Base-by-base conservation (phyloP, 2,888 invertebrate genomes). In the Orchesella flavescens region DNA sequence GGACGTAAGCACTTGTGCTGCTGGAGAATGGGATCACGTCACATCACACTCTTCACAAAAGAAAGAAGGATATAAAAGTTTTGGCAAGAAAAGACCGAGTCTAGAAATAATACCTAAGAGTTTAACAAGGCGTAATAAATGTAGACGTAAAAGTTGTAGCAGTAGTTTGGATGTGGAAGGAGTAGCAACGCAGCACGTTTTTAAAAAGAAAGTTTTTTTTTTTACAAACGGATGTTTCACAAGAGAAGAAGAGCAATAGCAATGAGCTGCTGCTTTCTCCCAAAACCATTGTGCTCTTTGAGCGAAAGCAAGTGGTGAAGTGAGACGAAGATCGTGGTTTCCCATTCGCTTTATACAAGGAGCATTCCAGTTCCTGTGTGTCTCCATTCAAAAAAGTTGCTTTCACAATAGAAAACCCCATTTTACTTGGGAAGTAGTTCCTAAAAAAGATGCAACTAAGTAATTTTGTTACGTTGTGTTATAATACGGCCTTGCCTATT, bases 241-340 rank as follows among this genome's bases (percentile, higher is more conserved):
- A 19, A 59, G 21, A 59, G n/a, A n/a, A n/a, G n/a, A 53, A 2
- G n/a, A 53, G 53, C 13, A 46, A 10, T 5, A 19, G 21, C 15
- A 61, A 61, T 5, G 9, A 7, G 5, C 15, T 65, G 65, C 43
- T 65, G 43, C 44, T n/a, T 21, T 19, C 43, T 44, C n/a, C 43
- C 66, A 43, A 24, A 24, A 34, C 3, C 21, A 59, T 4, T n/a
- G n/a, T 63, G 59, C 23, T 63, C 43, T 63, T 76, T 23, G 43
- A 43, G 46, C 24, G 69, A 77, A 69, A 69, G 77, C 77, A 77
- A 77, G 77, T 61, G 77, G 77, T 69, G 77, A 77, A 77, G 61
- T 77, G 77, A 77, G 57, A 69, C 59, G 46, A 21, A 17, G 61
- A 69, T 23, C 46, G 69, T 77, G 69, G 77, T 21, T 69, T 69